Conservation (phyloP, 2,888 invertebrate genomes). For the Pyrochroa serraticornis region DNA sequence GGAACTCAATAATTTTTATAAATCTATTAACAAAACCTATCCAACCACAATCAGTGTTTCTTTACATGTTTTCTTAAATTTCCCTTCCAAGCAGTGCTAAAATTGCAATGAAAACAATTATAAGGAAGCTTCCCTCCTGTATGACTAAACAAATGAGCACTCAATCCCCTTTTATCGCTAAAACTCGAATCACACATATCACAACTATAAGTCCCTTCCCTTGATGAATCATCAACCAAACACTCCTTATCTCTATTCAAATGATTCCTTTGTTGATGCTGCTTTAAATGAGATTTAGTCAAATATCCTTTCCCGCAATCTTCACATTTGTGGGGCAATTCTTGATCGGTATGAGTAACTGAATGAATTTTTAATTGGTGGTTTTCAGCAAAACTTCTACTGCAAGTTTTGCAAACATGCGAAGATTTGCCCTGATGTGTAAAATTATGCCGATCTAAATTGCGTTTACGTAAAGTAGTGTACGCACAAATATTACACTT, state of each 20-base stretch:
- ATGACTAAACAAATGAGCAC: conserved; percentile 19
- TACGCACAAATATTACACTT: conserved; percentile 9
- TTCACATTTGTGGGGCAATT: conserved; percentile 28
- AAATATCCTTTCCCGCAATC: conserved; percentile 31
- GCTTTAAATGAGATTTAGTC: conserved; percentile 34
- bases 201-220: conserved; percentile 13
- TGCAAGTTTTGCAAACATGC: conserved; percentile 28
- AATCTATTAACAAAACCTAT: no score
- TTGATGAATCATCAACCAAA: conserved; percentile 9
- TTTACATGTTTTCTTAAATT: conserved; percentile 9
- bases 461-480: conserved; percentile 4
- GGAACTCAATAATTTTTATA: no score
- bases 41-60: background rate
- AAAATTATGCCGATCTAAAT: conserved; percentile 8
- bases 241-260: conserved; percentile 1
- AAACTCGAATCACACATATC: conserved; percentile 21
- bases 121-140: conserved; percentile 20
- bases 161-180: conserved; percentile 13
- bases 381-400: conserved; percentile 31
- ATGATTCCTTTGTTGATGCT: conserved; percentile 27
- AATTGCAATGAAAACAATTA: conserved; percentile 7
- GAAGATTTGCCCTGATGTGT: conserved; percentile 23
- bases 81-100: conserved; percentile 13
- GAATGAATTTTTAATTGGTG: conserved; percentile 30
- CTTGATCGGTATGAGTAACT: conserved; percentile 31